These are phyloP conservation scores for Lucilia cuprina DNA, from an alignment of 1,140 invertebrate genomes.

Conservation along the genomic window DNA sequence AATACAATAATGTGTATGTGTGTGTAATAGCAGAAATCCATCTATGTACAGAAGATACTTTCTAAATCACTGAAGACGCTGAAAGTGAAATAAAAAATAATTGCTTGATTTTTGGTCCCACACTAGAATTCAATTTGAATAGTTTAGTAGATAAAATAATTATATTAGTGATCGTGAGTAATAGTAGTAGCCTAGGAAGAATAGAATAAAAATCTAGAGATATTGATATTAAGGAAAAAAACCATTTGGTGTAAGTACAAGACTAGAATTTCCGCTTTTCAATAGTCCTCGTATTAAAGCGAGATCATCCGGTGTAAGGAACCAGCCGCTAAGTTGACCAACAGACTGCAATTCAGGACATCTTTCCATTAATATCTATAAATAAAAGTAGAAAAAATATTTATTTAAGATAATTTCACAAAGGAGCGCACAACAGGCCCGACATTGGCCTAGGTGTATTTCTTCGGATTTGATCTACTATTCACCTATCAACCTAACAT, in stretches of 20 bases:
- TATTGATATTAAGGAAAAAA: conserved; percentile 61
- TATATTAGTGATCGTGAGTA: background rate
- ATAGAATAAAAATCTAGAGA: background rate
- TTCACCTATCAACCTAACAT: too few relatives aligned
- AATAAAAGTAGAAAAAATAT: background rate
- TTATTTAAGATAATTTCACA: background rate
- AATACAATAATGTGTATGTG: too few relatives aligned
- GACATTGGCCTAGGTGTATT: too few relatives aligned
- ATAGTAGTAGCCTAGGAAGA: background rate
- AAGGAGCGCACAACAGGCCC: too few relatives aligned
- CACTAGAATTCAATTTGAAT: background rate
- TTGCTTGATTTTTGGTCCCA: background rate
- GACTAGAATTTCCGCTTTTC: conserved; percentile 68
- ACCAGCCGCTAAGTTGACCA: conserved; percentile 71
- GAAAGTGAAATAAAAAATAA: background rate
- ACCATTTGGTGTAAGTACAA: conserved; percentile 66
- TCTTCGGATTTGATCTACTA: too few relatives aligned
- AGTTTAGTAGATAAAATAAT: background rate
- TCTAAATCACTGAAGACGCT: background rate
- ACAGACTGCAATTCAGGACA: conserved; percentile 70
- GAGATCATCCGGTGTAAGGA: conserved; percentile 69
- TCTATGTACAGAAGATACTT: too few relatives aligned
- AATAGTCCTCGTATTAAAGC: conserved; percentile 69
- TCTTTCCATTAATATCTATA: conserved; percentile 65
- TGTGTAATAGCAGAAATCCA: too few relatives aligned